phyloP scores from a whole-genome alignment of 2,113 vertebrate genomes.

The Panthera tigris region DNA sequence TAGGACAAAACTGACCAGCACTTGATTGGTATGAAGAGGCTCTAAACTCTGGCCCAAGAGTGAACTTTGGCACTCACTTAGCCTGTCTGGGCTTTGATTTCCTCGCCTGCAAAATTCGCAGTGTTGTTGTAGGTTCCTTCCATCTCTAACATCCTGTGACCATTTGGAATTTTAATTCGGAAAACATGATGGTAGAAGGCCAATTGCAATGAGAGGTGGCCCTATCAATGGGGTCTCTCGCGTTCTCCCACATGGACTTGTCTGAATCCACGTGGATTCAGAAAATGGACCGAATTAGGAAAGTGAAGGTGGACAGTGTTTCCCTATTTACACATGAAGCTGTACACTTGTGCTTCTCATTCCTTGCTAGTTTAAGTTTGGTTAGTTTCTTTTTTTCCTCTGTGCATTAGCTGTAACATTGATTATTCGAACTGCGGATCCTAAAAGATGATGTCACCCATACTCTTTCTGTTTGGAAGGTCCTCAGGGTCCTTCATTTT shows the following conservation, averaged over 20 bases:
- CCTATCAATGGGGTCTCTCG: neutral
- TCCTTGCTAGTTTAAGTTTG: neutral
- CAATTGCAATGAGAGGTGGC: neutral
- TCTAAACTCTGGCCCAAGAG: neutral
- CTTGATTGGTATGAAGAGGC: neutral
- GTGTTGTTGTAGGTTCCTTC: neutral
- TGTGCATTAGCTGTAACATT: neutral
- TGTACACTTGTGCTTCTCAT: neutral
- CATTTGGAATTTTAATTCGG: neutral
- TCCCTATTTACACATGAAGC: neutral
- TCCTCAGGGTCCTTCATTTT: neutral
- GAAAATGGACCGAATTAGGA: neutral
- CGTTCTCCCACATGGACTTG: neutral
- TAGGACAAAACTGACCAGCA: neutral
- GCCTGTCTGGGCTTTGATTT: neutral
- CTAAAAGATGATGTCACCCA: neutral
- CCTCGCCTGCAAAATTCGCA: neutral
- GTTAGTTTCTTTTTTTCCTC: neutral
- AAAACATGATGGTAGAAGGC: neutral
- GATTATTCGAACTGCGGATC: neutral
- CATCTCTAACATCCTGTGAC: neutral
- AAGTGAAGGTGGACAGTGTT: neutral
- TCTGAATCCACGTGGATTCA: neutral
- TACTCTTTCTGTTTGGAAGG: neutral
- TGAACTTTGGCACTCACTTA: neutral